Evolutionary conservation across 1,140 invertebrate genomes (phyloP).

Genomic region (Trichonephila inaurata): DNA sequence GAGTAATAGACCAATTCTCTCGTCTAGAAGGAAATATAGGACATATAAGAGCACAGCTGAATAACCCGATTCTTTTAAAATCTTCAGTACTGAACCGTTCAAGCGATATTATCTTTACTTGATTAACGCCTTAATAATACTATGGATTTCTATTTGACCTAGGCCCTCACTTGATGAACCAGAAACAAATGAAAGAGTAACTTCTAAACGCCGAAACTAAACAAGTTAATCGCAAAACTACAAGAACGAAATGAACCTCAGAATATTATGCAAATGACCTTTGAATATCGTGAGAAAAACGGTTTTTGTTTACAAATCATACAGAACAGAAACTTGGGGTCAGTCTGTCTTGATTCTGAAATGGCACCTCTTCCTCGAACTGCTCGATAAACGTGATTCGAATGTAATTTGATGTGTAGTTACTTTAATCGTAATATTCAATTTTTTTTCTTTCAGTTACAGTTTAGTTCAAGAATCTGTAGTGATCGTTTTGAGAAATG

Average conservation of each 20-base stretch:
- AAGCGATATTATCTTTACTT: conserved; percentile 7
- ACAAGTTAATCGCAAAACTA: not conserved
- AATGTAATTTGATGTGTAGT: conserved; percentile 16
- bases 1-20: too few relatives aligned
- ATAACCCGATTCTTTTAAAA: not conserved
- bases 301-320: conserved; percentile 15
- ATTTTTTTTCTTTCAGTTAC: not conserved
- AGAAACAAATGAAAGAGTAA: not conserved
- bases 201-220: not conserved
- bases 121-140: conserved; percentile 3
- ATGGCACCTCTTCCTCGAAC: not conserved
- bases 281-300: conserved; percentile 6
- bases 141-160: not conserved
- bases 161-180: not conserved
- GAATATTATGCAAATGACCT: conserved; percentile 18
- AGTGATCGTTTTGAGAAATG: not conserved
- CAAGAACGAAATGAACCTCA: not conserved
- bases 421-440: conserved; percentile 8
- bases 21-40: not conserved
- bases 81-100: not conserved
- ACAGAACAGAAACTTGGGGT: conserved; percentile 16
- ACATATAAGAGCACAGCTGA: not conserved
- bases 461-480: not conserved
- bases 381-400: conserved; percentile 9
- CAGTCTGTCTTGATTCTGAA: not conserved